Base-by-base conservation (phyloP, 2,888 invertebrate species). In the Anoncus sp. region DNA sequence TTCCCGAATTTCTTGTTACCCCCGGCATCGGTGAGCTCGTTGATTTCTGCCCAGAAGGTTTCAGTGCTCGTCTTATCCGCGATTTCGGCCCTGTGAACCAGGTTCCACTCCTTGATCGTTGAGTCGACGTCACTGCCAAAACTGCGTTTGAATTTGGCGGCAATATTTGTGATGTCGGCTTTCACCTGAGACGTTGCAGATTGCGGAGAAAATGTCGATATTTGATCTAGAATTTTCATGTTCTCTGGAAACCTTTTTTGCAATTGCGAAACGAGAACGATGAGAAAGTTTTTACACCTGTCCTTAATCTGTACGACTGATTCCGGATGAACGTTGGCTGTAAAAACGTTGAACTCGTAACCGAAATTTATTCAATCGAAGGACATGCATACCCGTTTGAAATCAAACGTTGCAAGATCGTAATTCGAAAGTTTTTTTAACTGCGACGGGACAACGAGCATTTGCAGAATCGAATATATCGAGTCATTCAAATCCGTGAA, bases 371-470 rank as follows among this genome's bases (percentile, higher is more conserved):
- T 53, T 6, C 53, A 53, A 5, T 53, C 27, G 31, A 3, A 31
- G 3, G 31, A 7, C 31, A 31, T 31, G 31, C 31, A 31, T 5
- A 31, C 31, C 4, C 45, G n/a, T 45, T 45, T 16, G 45, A 45
- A 5, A 45, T 45, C 45, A 40, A 84, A 85, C 65, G 79, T 75
- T n/a, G 79, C 66, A 38, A 85, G 55, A 77, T 82, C 83, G 67
- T 75, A 72, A 20, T 80, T 79, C 47, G 69, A 53, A 35, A 84
- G 57, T 80, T 77, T 85, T 55, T 84, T 67, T 49, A 85, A 76
- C 55, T 31, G 12, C 16, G 20, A 24, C 3, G 82, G 83, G 69
- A 83, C 80, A 65, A 85, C 78, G 51, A 85, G 77, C 71, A 47
- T 67, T 78, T 60, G 12, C 79, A 77, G 60, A 1, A 16, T 16